Percentiles rank a stretch among this genome's conserved stretches.
Conservation (phyloP, 2,888 invertebrate genomes). For the Meganola albula region DNA sequence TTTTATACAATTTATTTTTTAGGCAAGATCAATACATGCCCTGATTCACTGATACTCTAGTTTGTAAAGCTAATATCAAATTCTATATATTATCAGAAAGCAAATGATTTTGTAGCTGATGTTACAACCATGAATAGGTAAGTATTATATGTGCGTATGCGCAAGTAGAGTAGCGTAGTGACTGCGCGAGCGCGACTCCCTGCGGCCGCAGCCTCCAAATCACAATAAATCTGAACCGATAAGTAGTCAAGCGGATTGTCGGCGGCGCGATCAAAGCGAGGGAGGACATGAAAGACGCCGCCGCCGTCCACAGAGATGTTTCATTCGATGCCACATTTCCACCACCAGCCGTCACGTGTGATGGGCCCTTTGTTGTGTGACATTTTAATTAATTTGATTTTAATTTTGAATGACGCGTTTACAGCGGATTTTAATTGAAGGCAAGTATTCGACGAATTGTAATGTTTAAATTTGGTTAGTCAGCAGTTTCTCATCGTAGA, state of each 20-base stretch:
- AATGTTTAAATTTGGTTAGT: too few species aligned
- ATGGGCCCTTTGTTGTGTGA: conserved; percentile 53
- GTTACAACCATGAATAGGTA: conserved; percentile 48
- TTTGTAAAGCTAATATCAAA: too few species aligned
- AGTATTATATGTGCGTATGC: conserved; percentile 40
- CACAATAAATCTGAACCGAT: conserved; percentile 77
- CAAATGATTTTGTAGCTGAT: conserved; percentile 43
- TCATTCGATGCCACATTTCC: conserved; percentile 59
- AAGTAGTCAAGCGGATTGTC: conserved; percentile 74
- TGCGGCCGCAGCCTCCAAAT: conserved; percentile 64
- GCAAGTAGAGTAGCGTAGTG: conserved; percentile 37
- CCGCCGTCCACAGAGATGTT: conserved; percentile 49
- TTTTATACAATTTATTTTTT: too few species aligned
- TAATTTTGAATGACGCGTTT: conserved; percentile 50
- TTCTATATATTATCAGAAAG: too few species aligned
- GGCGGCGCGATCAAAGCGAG: conserved; percentile 72
- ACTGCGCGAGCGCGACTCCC: conserved; percentile 48
- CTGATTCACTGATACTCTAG: too few species aligned
- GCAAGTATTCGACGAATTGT: too few species aligned
- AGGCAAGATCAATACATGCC: too few species aligned
- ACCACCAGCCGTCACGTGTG: conserved; percentile 52
- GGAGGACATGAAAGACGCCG: conserved; percentile 70
- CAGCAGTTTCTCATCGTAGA: too few species aligned
- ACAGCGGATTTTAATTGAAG: conserved; percentile 47
- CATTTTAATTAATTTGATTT: conserved; percentile 67